Evolutionary conservation across 2,797 vertebrate species (phyloP).

Genomic region (Pangasius krempfi): DNA sequence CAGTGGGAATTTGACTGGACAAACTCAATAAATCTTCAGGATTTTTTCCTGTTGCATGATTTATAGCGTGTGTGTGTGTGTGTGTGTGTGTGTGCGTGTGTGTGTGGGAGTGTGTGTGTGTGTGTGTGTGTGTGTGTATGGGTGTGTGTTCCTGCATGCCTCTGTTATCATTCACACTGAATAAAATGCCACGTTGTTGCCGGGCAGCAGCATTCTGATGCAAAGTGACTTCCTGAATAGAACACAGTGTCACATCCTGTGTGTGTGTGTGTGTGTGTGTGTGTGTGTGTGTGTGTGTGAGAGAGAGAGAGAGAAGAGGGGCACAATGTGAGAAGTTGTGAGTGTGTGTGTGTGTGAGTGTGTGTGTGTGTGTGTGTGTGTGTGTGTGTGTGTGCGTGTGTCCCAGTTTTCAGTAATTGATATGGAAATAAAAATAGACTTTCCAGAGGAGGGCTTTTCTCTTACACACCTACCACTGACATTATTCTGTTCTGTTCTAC

Average conservation of each 20-base stretch:
- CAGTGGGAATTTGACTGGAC: background rate
- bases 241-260: constrained; percentile 42
- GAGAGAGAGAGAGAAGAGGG: constrained; percentile 12
- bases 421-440: constrained; percentile 55
- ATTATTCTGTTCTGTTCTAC: background rate
- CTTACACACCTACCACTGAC: background rate
- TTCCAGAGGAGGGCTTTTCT: constrained; percentile 47
- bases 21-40: background rate
- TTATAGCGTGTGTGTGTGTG: background rate
- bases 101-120: background rate
- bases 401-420: constrained; percentile 57
- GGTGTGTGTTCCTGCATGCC: constrained; percentile 60
- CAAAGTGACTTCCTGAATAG: constrained; percentile 77
- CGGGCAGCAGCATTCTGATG: constrained; percentile 80
- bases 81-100: constrained; percentile 28
- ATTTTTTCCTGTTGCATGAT: background rate
- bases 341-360: constrained; percentile 17
- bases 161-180: constrained; percentile 67
- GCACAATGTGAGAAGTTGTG: background rate
- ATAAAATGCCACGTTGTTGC: constrained; percentile 71
- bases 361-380: constrained; percentile 1
- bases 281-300: constrained; percentile 34
- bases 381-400: constrained; percentile 16
- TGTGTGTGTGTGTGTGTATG: constrained; percentile 21
- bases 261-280: constrained; percentile 40